phyloP scores from a whole-genome alignment of 1,140 invertebrate genomes.

The Schlechtendalia chinensis region DNA sequence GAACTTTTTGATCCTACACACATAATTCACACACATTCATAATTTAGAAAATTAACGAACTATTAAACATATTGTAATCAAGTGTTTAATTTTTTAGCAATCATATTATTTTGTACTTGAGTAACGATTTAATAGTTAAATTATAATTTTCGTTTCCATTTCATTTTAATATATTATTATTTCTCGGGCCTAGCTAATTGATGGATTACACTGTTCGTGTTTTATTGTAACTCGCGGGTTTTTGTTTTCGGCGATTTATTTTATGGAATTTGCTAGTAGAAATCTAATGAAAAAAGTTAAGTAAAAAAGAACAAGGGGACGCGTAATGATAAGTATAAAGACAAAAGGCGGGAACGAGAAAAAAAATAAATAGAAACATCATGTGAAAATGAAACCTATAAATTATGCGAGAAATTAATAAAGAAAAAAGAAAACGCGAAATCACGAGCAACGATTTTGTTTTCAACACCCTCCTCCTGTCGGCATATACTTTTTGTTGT shows the following conservation, averaged over 20 bases:
- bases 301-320: neutral
- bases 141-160: no score
- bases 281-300: slow-evolving; percentile 39
- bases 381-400: slow-evolving; percentile 26
- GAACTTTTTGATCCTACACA: no score
- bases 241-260: neutral
- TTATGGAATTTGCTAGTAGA: slow-evolving; percentile 17
- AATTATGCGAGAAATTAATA: slow-evolving; percentile 22
- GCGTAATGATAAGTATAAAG: slow-evolving; percentile 6
- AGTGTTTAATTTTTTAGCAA: no score
- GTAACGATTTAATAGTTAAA: no score
- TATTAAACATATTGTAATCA: no score
- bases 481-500: neutral
- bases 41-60: no score
- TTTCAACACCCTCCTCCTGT: slow-evolving; percentile 1
- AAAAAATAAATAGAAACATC: neutral
- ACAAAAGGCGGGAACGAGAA: neutral
- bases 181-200: no score
- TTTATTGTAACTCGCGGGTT: neutral
- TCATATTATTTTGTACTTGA: no score
- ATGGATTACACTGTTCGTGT: slow-evolving; percentile 1
- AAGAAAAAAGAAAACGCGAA: neutral
- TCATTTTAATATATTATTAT: no score
- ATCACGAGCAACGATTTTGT: neutral
- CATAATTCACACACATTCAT: no score